Evolutionary conservation across 35 echinoderm and acorn worm genomes (phyloP).

Genomic region (Anneissia japonica): DNA sequence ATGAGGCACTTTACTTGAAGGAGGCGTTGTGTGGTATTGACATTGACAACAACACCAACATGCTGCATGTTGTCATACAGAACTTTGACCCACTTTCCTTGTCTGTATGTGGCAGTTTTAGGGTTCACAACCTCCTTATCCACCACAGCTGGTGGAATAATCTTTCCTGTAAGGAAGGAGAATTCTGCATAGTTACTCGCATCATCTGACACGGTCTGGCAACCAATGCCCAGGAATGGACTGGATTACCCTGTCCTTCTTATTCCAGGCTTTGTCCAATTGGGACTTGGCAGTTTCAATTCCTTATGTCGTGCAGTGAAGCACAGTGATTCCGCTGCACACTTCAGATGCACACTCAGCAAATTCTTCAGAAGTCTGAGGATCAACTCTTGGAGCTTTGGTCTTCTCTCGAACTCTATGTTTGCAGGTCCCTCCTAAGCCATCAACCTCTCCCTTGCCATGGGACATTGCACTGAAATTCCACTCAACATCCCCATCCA

Average conservation of each 20-base stretch:
- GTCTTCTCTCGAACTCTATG: constrained; percentile 18
- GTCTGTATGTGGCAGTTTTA: constrained; percentile 16
- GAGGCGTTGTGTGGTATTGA: constrained; percentile 24
- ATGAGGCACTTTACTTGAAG: constrained; percentile 45
- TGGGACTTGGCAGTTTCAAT: constrained; percentile 20
- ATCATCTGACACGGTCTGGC: constrained; percentile 30
- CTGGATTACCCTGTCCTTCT: constrained; percentile 22
- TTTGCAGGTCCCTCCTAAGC: constrained; percentile 22
- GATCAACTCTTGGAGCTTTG: constrained; percentile 9
- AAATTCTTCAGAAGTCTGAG: constrained; percentile 21
- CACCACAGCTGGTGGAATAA: too few relatives aligned
- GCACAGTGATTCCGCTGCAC: constrained; percentile 6
- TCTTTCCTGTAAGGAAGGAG: constrained; percentile 20
- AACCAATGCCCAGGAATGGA: constrained; percentile 29
- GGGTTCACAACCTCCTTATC: background rate
- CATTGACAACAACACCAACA: constrained; percentile 27
- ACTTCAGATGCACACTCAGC: constrained; percentile 17
- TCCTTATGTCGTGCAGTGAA: constrained; percentile 21
- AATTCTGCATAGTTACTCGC: constrained; percentile 29
- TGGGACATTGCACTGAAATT: constrained; percentile 20
- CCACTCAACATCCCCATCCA: constrained; percentile 25
- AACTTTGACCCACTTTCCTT: constrained; percentile 22
- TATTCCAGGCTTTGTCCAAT: constrained; percentile 34
- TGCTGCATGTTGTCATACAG: constrained; percentile 29
- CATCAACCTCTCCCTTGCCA: constrained; percentile 30